Conservation (phyloP, 2,888 invertebrate genomes). For the Coenonympha glycerion region DNA sequence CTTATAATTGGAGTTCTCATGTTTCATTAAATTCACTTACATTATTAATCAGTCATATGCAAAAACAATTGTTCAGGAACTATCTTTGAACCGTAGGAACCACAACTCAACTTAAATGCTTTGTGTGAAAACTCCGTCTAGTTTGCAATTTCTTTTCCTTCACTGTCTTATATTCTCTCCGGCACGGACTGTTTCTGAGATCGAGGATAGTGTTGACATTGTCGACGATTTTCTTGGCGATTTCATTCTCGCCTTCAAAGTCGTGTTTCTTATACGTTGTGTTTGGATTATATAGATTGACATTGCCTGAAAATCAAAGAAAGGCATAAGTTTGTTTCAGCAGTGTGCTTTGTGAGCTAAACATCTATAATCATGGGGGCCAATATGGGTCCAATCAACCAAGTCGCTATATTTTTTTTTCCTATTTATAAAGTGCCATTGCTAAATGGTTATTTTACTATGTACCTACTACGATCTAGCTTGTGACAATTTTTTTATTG, state of each 20-base stretch:
- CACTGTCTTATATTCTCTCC: constrained; percentile 87
- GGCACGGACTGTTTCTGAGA: constrained; percentile 84
- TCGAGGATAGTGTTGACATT: constrained; percentile 92
- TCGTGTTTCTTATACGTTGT: constrained; percentile 88
- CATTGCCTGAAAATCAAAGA: constrained; percentile 40
- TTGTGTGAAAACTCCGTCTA: constrained; percentile 76
- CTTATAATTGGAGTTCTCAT: neutral
- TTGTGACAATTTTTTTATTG: too few species aligned
- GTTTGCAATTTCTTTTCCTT: constrained; percentile 82
- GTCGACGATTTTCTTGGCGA: constrained; percentile 88
- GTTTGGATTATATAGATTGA: constrained; percentile 52
- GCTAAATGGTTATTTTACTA: too few species aligned
- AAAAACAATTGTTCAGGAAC: constrained; percentile 31
- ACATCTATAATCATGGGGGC: too few species aligned
- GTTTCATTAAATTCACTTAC: neutral
- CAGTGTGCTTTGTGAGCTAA: too few species aligned
- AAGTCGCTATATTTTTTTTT: too few species aligned
- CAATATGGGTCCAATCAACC: too few species aligned
- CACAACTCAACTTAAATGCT: constrained; percentile 52
- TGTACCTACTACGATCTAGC: too few species aligned
- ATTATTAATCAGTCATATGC: constrained; percentile 6
- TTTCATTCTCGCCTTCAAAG: constrained; percentile 86
- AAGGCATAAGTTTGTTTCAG: too few species aligned
- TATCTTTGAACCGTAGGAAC: constrained; percentile 12
- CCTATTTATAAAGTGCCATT: too few species aligned